phyloP scores from a whole-genome alignment of 2,888 invertebrate genomes.

The Podabrus alpinus region DNA sequence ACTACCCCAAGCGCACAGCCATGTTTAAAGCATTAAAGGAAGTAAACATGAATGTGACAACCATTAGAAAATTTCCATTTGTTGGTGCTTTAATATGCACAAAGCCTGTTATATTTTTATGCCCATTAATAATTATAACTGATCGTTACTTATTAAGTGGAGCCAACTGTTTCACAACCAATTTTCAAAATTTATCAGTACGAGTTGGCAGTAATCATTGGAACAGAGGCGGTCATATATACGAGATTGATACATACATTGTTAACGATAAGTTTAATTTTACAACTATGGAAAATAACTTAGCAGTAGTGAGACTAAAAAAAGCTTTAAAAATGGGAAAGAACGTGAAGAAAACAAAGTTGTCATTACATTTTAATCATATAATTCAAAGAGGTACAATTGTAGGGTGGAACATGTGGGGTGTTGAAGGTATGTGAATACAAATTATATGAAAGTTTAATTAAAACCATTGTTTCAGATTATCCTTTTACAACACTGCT shows the following conservation, averaged over 20 bases:
- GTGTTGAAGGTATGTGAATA: not conserved
- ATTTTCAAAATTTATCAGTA: not conserved
- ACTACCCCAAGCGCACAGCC: not conserved
- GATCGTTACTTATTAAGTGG: conserved; percentile 1
- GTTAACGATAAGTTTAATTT: conserved; percentile 5
- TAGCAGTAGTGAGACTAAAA: conserved; percentile 3
- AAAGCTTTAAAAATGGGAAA: not conserved
- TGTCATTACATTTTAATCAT: not conserved
- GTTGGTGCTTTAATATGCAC: conserved; percentile 9
- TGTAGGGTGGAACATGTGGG: conserved; percentile 6
- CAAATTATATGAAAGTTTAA: not conserved
- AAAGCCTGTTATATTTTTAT: conserved; percentile 9
- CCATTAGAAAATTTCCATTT: conserved; percentile 9
- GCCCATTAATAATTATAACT: conserved; percentile 4
- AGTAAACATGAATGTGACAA: not conserved
- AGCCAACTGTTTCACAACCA: conserved; percentile 2
- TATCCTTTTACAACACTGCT: not conserved
- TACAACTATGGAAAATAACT: conserved; percentile 1
- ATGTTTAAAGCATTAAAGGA: not conserved
- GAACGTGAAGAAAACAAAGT: not conserved
- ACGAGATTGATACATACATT: conserved; percentile 1
- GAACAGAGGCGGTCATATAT: not conserved
- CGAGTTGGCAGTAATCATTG: conserved; percentile 7
- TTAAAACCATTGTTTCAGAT: not conserved
- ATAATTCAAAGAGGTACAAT: not conserved